Conservation (phyloP, 2,888 invertebrate genomes). For the Leptura quadrifasciata region DNA sequence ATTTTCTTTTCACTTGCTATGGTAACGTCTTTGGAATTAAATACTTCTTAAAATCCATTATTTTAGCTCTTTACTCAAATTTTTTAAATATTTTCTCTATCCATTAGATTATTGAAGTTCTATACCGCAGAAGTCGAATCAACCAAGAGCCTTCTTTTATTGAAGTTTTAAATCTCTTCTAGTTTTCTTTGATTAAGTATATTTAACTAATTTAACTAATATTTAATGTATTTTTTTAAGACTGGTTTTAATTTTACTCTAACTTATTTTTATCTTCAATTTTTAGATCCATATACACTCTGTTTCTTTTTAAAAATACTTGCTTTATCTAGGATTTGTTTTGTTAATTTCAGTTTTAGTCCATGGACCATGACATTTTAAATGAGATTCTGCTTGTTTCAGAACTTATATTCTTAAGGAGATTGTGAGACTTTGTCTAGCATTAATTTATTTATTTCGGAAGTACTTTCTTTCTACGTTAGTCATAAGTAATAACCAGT, state of each 20-base stretch:
- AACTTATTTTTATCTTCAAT: neutral
- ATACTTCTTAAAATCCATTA: neutral
- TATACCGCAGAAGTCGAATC: neutral
- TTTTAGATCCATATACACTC: neutral
- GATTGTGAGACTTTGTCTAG: neutral
- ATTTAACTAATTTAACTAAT: neutral
- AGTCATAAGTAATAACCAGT: constrained; percentile 1
- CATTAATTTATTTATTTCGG: neutral
- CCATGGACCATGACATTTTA: neutral
- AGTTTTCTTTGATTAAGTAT: neutral
- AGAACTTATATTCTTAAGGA: constrained; percentile 11
- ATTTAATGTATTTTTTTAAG: neutral
- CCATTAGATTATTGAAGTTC: neutral
- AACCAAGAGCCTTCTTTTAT: too few relatives aligned
- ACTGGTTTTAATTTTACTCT: neutral
- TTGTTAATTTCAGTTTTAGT: neutral
- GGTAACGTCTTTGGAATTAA: neutral
- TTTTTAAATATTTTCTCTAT: neutral
- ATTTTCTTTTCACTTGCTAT: neutral
- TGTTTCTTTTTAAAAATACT: neutral
- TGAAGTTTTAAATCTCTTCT: neutral
- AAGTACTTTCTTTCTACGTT: neutral
- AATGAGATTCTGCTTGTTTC: neutral
- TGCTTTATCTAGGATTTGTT: neutral
- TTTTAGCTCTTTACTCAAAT: constrained; percentile 6